Evolutionary conservation across 1,140 invertebrate genomes (phyloP), one percentile per base, ranked within the genome.

Genomic region (Agrypnia vestita): DNA sequence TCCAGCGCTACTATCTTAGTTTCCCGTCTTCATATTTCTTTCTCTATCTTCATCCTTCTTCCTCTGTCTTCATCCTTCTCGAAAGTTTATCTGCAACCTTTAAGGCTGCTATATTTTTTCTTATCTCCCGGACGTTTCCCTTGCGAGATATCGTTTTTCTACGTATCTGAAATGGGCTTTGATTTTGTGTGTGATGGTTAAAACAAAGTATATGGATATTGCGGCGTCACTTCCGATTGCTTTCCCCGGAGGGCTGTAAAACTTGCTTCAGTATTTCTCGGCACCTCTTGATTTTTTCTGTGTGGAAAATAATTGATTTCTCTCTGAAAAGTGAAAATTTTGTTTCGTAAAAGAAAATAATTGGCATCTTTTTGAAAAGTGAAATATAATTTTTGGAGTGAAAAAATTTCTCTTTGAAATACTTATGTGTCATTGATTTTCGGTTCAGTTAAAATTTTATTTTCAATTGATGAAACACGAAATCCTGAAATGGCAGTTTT

Each of bases 121-220:
- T 78, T 78, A 78, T 78, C 76, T 69, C 43, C 69, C 21, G 76
- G 76, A 78, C 76, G 47, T 46, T 53, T 47, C 43, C 25, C 69
- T 44, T 69, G 12, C 19, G n/a, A 67, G 64, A 61, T 76, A 61
- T 56, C 67, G 62, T 69, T 64, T 59, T 78, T 69, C 47, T 59
- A 15, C 59, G 64, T 46, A 69, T 47, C 43, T 35, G 44, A 69
- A 46, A 69, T 69, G 15, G 64, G n/a, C 10, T 69, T 47, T 69
- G 64, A 69, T 69, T 75, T 80, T 80, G 75, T 64, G 19, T 76
- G 25, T 64, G 56, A 79, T 64, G 71, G 78, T 79, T 79, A 79
- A 74, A 79, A 79, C 71, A 49, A 79, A 64, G 61, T 35, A 72
- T 49, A 64, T 79, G 44, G 78, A 79, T 79, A 79, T 59, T 61